A percentile compares a stretch with the other conserved stretches of the same genome.
Conservation (phyloP, 2,113 vertebrate genomes). For the Sinocyclocheilus grahami region DNA sequence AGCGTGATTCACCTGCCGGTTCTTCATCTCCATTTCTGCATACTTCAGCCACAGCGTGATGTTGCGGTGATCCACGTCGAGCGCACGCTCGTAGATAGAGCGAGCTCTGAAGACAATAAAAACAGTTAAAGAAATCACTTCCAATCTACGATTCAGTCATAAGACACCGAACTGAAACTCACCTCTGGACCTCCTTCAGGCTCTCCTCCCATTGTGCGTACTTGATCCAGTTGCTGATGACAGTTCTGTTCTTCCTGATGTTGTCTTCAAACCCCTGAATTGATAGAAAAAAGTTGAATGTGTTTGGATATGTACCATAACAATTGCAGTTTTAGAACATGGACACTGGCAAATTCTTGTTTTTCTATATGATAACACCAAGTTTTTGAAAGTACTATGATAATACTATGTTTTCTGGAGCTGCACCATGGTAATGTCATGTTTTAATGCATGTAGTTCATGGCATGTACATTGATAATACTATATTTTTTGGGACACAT, state of each 20-base stretch:
- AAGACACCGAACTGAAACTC: constrained; percentile 14
- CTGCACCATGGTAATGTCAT: background rate
- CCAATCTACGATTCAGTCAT: background rate
- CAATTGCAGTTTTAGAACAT: too few species aligned
- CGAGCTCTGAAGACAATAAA: constrained; percentile 80
- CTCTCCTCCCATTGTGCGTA: constrained; percentile 99
- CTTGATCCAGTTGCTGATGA: constrained; percentile 99
- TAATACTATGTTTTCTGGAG: background rate
- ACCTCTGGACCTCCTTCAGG: constrained; percentile 95
- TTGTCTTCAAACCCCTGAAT: constrained; percentile 95
- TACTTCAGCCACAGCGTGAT: constrained; percentile 97
- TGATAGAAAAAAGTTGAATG: background rate
- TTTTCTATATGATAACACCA: background rate
- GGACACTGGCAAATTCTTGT: background rate
- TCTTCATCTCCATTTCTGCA: constrained; percentile 99
- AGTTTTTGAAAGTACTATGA: background rate
- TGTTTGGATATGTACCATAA: background rate
- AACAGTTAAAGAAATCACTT: background rate
- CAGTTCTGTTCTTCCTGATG: constrained; percentile 95
- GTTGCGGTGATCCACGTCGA: constrained; percentile 97
- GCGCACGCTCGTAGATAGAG: constrained; percentile 97
- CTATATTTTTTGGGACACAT: background rate
- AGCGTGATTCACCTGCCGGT: constrained; percentile 94
- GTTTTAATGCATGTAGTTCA: background rate
- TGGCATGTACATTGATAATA: background rate